These are phyloP conservation scores for Coregonus sp. DNA, from an alignment of 2,797 vertebrate genomes.

Conservation along the genomic window DNA sequence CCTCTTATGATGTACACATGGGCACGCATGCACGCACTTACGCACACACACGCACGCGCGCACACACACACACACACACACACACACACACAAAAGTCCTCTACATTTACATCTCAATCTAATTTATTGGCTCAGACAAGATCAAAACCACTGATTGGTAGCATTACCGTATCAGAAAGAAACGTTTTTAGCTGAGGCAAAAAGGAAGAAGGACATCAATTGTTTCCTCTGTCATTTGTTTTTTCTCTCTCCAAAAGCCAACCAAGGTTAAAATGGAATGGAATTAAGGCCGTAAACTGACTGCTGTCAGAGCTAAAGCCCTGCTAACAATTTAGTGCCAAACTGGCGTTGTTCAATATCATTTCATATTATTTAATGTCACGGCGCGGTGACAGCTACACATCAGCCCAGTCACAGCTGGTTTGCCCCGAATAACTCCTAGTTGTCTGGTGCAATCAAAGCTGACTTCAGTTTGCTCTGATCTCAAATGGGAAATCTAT, in stretches of 20 bases:
- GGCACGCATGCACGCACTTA: neutral
- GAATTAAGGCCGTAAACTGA: constrained; percentile 99
- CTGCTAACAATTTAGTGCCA: constrained; percentile 99
- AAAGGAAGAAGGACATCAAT: constrained; percentile 85
- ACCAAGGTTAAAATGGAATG: constrained; percentile 98
- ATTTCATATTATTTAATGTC: constrained; percentile 99
- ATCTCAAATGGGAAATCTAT: constrained; percentile 80
- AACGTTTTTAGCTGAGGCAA: constrained; percentile 89
- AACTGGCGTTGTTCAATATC: constrained; percentile 98
- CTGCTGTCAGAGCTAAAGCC: constrained; percentile 97
- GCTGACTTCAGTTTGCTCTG: constrained; percentile 86
- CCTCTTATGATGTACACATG: no score
- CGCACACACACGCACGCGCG: neutral
- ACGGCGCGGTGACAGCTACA: constrained; percentile 89
- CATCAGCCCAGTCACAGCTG: constrained; percentile 95
- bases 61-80: neutral
- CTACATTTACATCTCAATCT: constrained; percentile 47
- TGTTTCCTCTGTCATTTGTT: constrained; percentile 73
- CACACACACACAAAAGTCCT: neutral
- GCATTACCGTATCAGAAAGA: constrained; percentile 43
- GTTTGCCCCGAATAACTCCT: constrained; percentile 98
- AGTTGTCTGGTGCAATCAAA: constrained; percentile 89
- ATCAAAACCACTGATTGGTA: constrained; percentile 38
- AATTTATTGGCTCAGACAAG: no score
- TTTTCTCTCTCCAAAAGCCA: constrained; percentile 86